Percentiles rank a stretch among this genome's conserved stretches.
Evolutionary conservation across 2,888 invertebrate species (phyloP).

Genomic region (Acrobasis suavella): DNA sequence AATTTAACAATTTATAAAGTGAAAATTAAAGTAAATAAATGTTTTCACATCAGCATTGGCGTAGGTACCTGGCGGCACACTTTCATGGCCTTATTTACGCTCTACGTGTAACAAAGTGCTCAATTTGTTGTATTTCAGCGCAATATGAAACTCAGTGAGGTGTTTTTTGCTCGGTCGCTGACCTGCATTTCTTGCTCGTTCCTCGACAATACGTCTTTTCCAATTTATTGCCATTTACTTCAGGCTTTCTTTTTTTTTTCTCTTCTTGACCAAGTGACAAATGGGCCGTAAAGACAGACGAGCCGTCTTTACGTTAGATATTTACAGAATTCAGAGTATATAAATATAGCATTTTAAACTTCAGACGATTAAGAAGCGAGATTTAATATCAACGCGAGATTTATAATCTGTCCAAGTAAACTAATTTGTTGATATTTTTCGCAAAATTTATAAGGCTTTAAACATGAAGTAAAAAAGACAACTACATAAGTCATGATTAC

Average conservation of each 20-base stretch:
- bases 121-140: conserved; percentile 51
- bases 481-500: background rate
- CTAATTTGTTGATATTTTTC: conserved; percentile 42
- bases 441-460: conserved; percentile 38
- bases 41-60: background rate
- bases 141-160: conserved; percentile 44
- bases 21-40: conserved; percentile 15
- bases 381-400: conserved; percentile 54
- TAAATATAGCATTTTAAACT: conserved; percentile 45
- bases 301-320: conserved; percentile 45
- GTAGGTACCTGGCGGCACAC: conserved; percentile 36
- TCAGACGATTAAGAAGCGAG: conserved; percentile 50
- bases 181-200: conserved; percentile 57
- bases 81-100: conserved; percentile 35
- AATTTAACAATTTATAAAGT: conserved; percentile 7
- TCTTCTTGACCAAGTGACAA: conserved; percentile 44
- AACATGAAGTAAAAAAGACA: conserved; percentile 30
- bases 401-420: conserved; percentile 52
- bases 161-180: conserved; percentile 57
- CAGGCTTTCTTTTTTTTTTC: conserved; percentile 45
- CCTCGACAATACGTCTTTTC: conserved; percentile 40
- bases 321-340: conserved; percentile 50
- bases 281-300: conserved; percentile 51
- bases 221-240: conserved; percentile 49
- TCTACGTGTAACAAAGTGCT: conserved; percentile 38